A percentile compares a stretch with the other conserved stretches of the same genome.
phyloP scores from a whole-genome alignment of 2,797 vertebrate species.

The Chloroceryle amazona region DNA sequence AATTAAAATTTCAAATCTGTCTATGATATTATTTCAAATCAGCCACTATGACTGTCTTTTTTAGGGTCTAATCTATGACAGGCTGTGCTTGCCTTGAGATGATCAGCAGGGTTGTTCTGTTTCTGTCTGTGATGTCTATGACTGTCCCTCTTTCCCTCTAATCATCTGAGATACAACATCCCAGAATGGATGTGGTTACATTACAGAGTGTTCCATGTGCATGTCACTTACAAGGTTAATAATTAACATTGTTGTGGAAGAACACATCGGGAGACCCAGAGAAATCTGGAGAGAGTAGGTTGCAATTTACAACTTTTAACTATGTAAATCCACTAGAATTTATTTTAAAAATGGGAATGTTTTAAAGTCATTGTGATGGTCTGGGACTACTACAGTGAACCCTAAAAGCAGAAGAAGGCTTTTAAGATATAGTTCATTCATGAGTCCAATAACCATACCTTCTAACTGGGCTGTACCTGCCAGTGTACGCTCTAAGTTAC shows the following conservation, averaged over 20 bases:
- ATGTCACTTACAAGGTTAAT: not conserved
- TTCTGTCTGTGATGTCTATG: not conserved
- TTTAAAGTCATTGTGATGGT: not conserved
- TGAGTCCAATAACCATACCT: not conserved
- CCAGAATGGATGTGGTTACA: not conserved
- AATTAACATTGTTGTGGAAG: not conserved
- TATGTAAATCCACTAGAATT: not conserved
- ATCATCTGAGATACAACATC: accelerated
- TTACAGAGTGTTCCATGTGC: not conserved
- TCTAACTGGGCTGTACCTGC: not conserved
- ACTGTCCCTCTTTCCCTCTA: not conserved
- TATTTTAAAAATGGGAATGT: not conserved
- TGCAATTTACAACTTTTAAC: not conserved
- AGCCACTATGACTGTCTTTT: not conserved
- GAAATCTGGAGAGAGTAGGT: not conserved
- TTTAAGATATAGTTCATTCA: not conserved
- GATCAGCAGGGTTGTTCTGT: not conserved
- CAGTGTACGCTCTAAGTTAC: not conserved
- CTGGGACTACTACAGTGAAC: not conserved
- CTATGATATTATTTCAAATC: not conserved
- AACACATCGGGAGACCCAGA: not conserved
- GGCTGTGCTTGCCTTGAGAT: not conserved
- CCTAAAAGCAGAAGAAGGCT: not conserved
- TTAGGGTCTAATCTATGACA: not conserved
- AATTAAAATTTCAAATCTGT: not conserved